Evolutionary conservation across 2,113 vertebrate species (phyloP), one percentile per base, ranked within the genome.

Genomic region (Forbesichthys agassizii): DNA sequence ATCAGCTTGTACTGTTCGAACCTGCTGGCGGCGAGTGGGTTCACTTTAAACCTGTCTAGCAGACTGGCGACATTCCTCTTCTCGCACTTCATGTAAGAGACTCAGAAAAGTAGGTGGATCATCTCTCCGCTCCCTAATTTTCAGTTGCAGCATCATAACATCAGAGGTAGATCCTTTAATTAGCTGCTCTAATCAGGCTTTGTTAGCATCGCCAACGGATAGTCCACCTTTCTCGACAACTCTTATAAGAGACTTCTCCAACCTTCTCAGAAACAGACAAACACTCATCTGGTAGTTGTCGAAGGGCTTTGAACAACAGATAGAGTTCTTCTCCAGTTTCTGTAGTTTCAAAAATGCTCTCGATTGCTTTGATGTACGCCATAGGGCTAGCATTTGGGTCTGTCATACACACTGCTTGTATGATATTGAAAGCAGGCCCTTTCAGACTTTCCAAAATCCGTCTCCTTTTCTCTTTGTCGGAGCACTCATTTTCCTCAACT

Each of bases 71-170:
- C 14, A 12, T 54, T 54, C 53, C n/a, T 14, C 53, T 54, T 54
- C 53, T 14, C 53, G n/a, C 12, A 54, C 14, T n/a, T 54, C 53
- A 18, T 54, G 13, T 64, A 36, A 53, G 56, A 67, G 20, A 33
- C 54, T 47, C 42, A 66, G 7, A 13, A 61, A 55, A 10, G 51
- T 51, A 75, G 63, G 63, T 67, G 58, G 53, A 72, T 65, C 67
- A 66, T 55, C 53, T 54, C 53, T 54, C 12, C 57, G 9, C 18
- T 62, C 66, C 59, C 73, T 47, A 64, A 46, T 47, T 71, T 68
- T 70, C 68, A 76, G 61, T n/a, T 66, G 69, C 65, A 68, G 66
- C 68, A 75, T 64, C 65, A 13, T 33, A 12, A 65, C 11, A n/a
- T 33, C 16, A 16, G 53, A 54, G 53, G 53, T 54, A 3, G 53